These are phyloP conservation scores for Argyresthia albistria DNA, from an alignment of 2,888 invertebrate species.

Conservation along the genomic window DNA sequence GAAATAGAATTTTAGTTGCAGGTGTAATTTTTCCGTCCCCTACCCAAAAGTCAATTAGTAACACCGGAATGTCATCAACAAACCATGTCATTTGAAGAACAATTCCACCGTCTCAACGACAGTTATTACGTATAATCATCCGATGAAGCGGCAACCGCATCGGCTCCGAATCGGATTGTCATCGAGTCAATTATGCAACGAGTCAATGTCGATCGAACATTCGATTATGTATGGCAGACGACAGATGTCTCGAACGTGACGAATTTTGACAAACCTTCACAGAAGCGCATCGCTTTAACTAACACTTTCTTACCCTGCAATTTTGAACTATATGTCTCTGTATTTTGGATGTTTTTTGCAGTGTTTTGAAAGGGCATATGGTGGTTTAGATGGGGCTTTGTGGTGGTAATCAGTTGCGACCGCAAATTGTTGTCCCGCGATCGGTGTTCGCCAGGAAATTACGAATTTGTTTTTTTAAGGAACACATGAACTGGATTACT, in stretches of 20 bases:
- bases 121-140: conserved; percentile 56
- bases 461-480: conserved; percentile 34
- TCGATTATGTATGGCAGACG: conserved; percentile 63
- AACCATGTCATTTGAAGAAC: conserved; percentile 29
- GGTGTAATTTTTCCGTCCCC: too few species aligned
- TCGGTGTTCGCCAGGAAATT: conserved; percentile 67
- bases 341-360: too few species aligned
- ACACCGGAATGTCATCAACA: conserved; percentile 12
- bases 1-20: too few species aligned
- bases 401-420: conserved; percentile 68
- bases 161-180: conserved; percentile 51
- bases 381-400: conserved; percentile 41
- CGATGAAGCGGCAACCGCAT: conserved; percentile 21
- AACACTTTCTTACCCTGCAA: conserved; percentile 2
- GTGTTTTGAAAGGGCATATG: conserved; percentile 11
- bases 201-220: conserved; percentile 30
- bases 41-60: neutral
- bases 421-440: conserved; percentile 72
- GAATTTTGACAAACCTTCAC: conserved; percentile 50
- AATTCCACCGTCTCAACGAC: conserved; percentile 40
- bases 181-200: conserved; percentile 67
- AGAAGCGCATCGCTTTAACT: conserved; percentile 13
- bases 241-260: conserved; percentile 71
- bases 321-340: too few species aligned
- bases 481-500: conserved; percentile 1